Evolutionary conservation across 2,888 invertebrate genomes (phyloP), one percentile per base, ranked within the genome.

Genomic region (Cyrtodaria siliqua): DNA sequence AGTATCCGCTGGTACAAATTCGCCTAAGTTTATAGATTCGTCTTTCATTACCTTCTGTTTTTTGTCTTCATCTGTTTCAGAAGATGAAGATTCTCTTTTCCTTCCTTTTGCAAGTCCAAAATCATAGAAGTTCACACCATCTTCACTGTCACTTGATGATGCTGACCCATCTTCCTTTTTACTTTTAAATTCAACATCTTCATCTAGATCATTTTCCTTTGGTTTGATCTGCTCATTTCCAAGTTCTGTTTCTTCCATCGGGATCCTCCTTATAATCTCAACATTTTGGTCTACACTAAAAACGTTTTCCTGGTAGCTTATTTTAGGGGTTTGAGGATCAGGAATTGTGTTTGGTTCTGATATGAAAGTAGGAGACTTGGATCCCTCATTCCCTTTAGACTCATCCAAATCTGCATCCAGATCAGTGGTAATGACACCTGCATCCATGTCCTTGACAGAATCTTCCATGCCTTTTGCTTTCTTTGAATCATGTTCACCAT

Each of bases 271-370:
- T 55, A 69, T 63, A 29, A 69, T 60, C 47, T 68, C 38, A 2
- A 69, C 52, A 47, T 74, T 61, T 33, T 49, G 44, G 3, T 68
- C 57, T 6, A 27, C 27, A 38, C n/a, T 27, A 26, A 47, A 67
- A 29, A 23, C 26, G 9, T 50, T 50, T 55, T 73, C 73, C 42
- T 57, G 56, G 42, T 73, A 61, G 1, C 24, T 50, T 40, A 73
- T 18, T 23, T 63, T 57, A 20, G 63, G 49, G 23, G 63, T 55
- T 29, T 53, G 57, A 20, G 47, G 38, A 26, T 74, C 74, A 24
- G 68, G 68, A 26, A 69, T 52, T 42, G 62, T 60, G 3, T 27
- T 9, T 27, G 47, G 16, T 16, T 33, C 56, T 12, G 49, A 26
- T 4, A 49, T 14, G 6, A 27, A 20, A 6, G 29, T 16, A 23